These are phyloP conservation scores for Simalia tracyae DNA, from an alignment of 2,797 vertebrate genomes.

Conservation along the genomic window DNA sequence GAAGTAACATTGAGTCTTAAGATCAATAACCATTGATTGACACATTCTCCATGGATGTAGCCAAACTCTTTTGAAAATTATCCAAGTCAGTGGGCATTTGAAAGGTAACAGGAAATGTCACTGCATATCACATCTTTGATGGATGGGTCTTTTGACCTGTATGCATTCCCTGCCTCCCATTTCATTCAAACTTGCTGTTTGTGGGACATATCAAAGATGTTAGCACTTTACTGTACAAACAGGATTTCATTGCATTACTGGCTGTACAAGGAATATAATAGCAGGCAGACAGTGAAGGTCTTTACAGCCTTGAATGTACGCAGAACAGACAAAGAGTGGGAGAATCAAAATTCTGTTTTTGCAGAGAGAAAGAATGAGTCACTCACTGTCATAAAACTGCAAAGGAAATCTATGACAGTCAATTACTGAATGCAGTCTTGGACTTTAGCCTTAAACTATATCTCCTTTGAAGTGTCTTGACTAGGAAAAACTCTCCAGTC, in stretches of 20 bases:
- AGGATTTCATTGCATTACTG: background rate
- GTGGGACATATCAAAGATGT: background rate
- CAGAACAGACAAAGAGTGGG: background rate
- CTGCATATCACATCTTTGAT: background rate
- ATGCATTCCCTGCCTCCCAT: too few relatives aligned
- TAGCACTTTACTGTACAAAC: background rate
- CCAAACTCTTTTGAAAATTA: background rate
- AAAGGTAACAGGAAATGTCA: background rate
- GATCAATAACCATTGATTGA: background rate
- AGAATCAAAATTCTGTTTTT: slow-evolving; percentile 1
- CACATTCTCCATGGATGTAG: background rate
- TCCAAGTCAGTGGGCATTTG: background rate
- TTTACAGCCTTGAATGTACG: slow-evolving; percentile 8
- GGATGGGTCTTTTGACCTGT: background rate
- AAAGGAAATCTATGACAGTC: background rate
- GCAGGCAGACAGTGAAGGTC: background rate
- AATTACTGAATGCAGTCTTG: background rate
- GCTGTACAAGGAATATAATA: background rate
- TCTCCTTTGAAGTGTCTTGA: background rate
- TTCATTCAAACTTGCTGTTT: background rate
- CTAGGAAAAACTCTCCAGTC: background rate
- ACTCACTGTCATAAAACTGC: background rate
- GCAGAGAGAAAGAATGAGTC: slow-evolving; percentile 6
- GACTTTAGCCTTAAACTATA: background rate
- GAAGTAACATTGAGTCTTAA: background rate